Conservation (phyloP, 2,113 vertebrate species). For the Progne subis region DNA sequence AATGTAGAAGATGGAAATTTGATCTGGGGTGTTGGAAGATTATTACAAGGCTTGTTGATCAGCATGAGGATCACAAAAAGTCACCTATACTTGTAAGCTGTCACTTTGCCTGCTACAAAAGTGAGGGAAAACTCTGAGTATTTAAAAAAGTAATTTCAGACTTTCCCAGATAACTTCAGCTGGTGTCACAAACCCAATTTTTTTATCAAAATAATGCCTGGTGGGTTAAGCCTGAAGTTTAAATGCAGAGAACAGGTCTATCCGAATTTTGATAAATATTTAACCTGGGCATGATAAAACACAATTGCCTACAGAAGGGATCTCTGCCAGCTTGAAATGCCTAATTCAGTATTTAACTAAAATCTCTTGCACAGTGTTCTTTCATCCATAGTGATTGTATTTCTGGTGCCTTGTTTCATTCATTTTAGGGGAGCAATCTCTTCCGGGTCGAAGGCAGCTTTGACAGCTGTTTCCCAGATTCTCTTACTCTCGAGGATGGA, state of each 20-base stretch:
- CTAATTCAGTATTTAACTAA: not conserved
- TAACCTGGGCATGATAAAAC: not conserved
- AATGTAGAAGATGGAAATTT: not conserved
- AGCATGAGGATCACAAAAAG: not conserved
- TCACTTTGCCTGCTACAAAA: not conserved
- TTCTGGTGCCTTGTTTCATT: not conserved
- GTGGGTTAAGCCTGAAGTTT: not conserved
- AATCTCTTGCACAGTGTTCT: not conserved
- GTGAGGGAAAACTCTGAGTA: not conserved
- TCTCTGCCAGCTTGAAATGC: not conserved
- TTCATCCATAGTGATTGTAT: not conserved
- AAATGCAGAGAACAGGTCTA: not conserved
- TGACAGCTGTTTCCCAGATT: slow-evolving; percentile 70
- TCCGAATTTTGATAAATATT: not conserved
- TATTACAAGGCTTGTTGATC: not conserved
- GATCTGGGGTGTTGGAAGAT: not conserved
- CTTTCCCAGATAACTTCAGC: not conserved
- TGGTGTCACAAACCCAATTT: not conserved
- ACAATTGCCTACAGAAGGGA: not conserved
- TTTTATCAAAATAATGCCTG: not conserved
- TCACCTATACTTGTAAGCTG: not conserved
- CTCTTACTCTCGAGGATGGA: slow-evolving; percentile 74
- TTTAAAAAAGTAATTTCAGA: not conserved
- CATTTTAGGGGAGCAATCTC: slow-evolving; percentile 68
- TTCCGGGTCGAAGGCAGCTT: slow-evolving; percentile 83